Percentiles rank a stretch among this genome's conserved stretches.
phyloP scores from a whole-genome alignment of 2,888 invertebrate genomes.

The Ectemnius lituratus region DNA sequence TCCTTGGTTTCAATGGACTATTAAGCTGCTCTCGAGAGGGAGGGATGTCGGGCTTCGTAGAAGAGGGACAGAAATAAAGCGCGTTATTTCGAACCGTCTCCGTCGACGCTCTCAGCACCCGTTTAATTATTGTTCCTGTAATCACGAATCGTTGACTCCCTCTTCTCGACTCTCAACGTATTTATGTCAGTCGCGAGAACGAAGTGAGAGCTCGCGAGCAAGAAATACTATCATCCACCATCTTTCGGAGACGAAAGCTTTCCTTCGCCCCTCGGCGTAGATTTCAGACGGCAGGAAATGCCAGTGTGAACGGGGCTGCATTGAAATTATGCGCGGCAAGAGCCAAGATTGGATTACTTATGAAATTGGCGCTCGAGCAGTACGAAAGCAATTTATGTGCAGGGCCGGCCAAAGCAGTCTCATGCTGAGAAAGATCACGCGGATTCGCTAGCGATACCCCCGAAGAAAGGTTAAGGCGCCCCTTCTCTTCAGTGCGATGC shows the following conservation, averaged over 20 bases:
- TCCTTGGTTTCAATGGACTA: no score
- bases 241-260: background rate
- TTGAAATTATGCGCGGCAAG: conserved; percentile 59
- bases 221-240: background rate
- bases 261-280: background rate
- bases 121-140: conserved; percentile 39
- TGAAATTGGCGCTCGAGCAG: conserved; percentile 59
- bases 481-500: background rate
- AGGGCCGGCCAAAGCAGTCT: conserved; percentile 35
- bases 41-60: no score
- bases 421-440: conserved; percentile 55
- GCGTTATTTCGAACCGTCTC: conserved; percentile 16
- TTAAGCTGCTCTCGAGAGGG: no score
- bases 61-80: conserved; percentile 24
- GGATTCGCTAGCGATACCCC: conserved; percentile 47
- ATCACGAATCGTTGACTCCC: conserved; percentile 26
- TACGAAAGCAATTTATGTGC: conserved; percentile 64
- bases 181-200: conserved; percentile 25
- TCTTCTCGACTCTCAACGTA: conserved; percentile 11
- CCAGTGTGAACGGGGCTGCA: conserved; percentile 22
- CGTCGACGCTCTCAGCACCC: background rate
- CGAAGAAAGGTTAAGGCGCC: conserved; percentile 38
- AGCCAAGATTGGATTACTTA: conserved; percentile 69
- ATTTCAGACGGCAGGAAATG: background rate
- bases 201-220: conserved; percentile 12